phyloP scores from a whole-genome alignment of 2,113 vertebrate genomes.

The Dipodomys merriami region DNA sequence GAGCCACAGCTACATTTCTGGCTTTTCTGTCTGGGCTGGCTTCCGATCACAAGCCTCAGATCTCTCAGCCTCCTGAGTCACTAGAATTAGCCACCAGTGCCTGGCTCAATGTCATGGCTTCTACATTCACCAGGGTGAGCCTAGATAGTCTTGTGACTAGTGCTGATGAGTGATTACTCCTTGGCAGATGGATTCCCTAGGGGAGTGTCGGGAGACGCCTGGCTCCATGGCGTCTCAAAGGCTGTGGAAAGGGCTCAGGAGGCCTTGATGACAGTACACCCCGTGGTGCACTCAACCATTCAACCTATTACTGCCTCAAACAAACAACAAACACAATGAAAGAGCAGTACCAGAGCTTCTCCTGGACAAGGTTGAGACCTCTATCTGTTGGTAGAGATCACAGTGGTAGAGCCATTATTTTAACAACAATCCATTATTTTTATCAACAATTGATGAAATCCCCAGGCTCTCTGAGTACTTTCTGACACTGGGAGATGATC shows the following conservation, averaged over 20 bases:
- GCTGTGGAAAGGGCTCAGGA: neutral
- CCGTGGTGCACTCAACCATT: fast-evolving
- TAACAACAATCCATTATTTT: neutral
- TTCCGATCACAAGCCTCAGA: too few species aligned
- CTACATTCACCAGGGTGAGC: too few species aligned
- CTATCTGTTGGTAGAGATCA: neutral
- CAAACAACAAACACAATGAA: fast-evolving
- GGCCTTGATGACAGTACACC: neutral
- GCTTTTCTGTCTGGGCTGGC: too few species aligned
- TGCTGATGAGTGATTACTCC: neutral
- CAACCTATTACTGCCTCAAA: neutral
- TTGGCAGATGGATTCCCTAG: neutral
- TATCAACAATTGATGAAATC: neutral
- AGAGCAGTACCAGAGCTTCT: neutral
- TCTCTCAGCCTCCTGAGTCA: too few species aligned
- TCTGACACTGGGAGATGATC: neutral
- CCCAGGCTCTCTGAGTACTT: neutral
- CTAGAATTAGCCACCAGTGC: too few species aligned
- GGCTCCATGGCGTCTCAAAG: neutral
- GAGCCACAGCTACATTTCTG: too few species aligned
- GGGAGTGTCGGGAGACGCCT: neutral
- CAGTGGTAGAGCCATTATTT: neutral
- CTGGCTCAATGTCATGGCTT: too few species aligned
- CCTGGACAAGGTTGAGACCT: neutral
- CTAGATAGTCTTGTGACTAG: neutral